Conservation (phyloP, 2,888 invertebrate species). For the Orthosia gracilis region DNA sequence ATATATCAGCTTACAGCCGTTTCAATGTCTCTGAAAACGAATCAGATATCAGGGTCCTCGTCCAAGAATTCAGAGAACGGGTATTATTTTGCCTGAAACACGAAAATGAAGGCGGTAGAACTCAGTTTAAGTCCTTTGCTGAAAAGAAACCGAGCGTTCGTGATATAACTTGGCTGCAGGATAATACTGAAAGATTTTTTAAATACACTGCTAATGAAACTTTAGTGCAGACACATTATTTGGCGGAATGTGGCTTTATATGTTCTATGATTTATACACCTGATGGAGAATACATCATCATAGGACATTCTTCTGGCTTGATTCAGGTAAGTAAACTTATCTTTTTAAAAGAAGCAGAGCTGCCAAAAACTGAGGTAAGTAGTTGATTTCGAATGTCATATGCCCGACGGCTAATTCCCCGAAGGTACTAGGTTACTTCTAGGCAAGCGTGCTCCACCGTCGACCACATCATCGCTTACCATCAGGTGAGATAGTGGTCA, state of each 20-base stretch:
- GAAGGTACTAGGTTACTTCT: too few species aligned
- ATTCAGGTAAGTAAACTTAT: slow-evolving; percentile 88
- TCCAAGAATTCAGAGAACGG: slow-evolving; percentile 78
- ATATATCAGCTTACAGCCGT: slow-evolving; percentile 74
- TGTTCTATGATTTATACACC: slow-evolving; percentile 82
- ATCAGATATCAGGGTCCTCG: slow-evolving; percentile 80
- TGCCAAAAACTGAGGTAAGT: background rate
- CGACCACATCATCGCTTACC: too few species aligned
- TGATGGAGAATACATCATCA: slow-evolving; percentile 83
- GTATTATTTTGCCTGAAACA: slow-evolving; percentile 71
- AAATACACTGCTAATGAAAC: slow-evolving; percentile 77
- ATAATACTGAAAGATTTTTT: slow-evolving; percentile 79
- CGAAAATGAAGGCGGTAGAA: slow-evolving; percentile 68
- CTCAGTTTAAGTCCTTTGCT: slow-evolving; percentile 79
- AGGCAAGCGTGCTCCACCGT: too few species aligned
- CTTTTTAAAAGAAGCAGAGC: background rate
- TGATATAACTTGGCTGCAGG: slow-evolving; percentile 77
- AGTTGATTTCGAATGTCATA: too few species aligned
- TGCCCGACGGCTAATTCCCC: too few species aligned
- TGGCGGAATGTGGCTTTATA: slow-evolving; percentile 80
- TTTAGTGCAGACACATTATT: slow-evolving; percentile 72
- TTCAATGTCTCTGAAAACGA: slow-evolving; percentile 74
- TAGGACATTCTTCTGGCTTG: slow-evolving; percentile 89
- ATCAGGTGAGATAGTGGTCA: too few species aligned
- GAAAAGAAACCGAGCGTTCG: slow-evolving; percentile 68